phyloP scores from a whole-genome alignment of 2,888 invertebrate species.

The Galerucella calmariensis region DNA sequence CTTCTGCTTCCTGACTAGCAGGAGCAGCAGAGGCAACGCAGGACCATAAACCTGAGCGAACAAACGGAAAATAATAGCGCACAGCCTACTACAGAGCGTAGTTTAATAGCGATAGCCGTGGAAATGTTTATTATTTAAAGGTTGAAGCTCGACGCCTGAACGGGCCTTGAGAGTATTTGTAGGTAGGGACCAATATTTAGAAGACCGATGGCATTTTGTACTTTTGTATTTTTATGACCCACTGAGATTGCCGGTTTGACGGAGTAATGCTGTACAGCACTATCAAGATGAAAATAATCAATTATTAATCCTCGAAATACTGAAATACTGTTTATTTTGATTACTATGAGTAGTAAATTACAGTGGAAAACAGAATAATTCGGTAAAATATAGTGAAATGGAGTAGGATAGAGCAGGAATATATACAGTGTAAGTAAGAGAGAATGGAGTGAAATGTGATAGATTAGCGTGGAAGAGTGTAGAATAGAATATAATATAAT shows the following conservation, averaged over 20 bases:
- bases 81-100: constrained; percentile 26
- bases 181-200: constrained; percentile 11
- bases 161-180: constrained; percentile 7
- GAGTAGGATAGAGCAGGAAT: too few relatives aligned
- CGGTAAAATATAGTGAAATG: too few relatives aligned
- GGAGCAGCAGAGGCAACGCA: constrained; percentile 1
- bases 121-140: constrained; percentile 6
- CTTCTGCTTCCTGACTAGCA: neutral
- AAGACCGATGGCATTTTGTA: constrained; percentile 2
- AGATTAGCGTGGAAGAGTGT: neutral
- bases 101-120: constrained; percentile 31
- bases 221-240: neutral
- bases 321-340: too few relatives aligned
- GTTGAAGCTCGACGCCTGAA: neutral
- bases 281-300: constrained; percentile 3
- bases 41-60: constrained; percentile 28
- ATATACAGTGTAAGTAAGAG: too few relatives aligned
- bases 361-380: too few relatives aligned
- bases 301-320: neutral
- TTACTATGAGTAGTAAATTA: too few relatives aligned
- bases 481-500: neutral
- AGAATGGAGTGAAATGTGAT: neutral
- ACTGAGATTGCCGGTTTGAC: neutral
- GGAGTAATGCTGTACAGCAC: neutral
- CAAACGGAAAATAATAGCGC: constrained; percentile 33